Base-by-base conservation (phyloP, 1,140 invertebrate species). In the Zaprionus kolodkinae region DNA sequence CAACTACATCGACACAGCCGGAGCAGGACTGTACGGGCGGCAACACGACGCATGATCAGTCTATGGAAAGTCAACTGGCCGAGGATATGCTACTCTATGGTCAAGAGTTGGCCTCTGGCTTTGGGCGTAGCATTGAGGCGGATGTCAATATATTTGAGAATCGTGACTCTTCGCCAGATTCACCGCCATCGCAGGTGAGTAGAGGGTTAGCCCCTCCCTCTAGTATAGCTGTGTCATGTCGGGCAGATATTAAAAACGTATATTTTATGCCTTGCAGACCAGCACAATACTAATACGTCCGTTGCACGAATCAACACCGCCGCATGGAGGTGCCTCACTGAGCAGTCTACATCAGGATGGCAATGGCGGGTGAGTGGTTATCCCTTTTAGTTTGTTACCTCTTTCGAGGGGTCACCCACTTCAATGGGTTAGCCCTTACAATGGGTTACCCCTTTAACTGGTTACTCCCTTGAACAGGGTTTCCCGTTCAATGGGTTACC, bases 221-320 rank as follows among this genome's bases (percentile, higher is more conserved):
- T 6, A 30, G 3, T 45, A 10, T 9, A 45, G 9, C 6, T 52
- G 17, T 33, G 7, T 57, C 6, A 30, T 55, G 4, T 45, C 11
- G 4, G 3, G n/a, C 38, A 21, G 12, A n/a, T 2, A 40, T 52
- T 27, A 57, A 52, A 25, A 11, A 3, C 17, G 27, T 3, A 1
- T 17, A 27, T 30, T 45, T 35, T 38, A 57, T 67, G 40, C 9
- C 7, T 91, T 66, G 12, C 33, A 92, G 91, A 92, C 91, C 6
- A 92, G 92, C 75, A 92, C 92, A 33, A 92, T 92, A 56, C 75
- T 92, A 10, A 91, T 92, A 57, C 75, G 92, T n/a, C 92, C 92
- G 36, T 40, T 92, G 73, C 91, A 86, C 57, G 92, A 92, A 62
- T 91, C 91, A 12, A 92, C 91, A 9, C 89, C 91, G 25, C 88